These are phyloP conservation scores for Heliconius nattereri DNA, from an alignment of 1,140 invertebrate species.

Conservation along the genomic window DNA sequence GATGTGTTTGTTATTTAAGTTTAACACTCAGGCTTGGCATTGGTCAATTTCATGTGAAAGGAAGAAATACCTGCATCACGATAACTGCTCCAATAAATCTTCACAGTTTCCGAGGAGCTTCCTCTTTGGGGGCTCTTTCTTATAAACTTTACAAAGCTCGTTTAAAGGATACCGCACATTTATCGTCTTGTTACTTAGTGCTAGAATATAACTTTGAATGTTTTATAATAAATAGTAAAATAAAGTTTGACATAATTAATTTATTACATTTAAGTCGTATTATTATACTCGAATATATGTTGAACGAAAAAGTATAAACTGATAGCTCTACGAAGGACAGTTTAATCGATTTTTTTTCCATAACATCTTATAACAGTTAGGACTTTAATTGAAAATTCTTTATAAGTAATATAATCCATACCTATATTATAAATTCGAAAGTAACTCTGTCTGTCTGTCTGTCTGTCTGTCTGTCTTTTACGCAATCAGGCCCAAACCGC, in stretches of 20 bases:
- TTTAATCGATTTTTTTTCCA: no score
- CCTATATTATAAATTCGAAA: no score
- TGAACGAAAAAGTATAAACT: no score
- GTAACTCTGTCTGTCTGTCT: no score
- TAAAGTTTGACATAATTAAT: no score
- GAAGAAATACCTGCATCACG: constrained; percentile 28
- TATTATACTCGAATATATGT: neutral
- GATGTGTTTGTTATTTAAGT: constrained; percentile 3
- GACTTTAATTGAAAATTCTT: no score
- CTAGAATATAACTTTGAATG: neutral
- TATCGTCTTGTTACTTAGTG: constrained; percentile 10
- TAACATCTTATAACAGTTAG: no score
- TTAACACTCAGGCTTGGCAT: constrained; percentile 18
- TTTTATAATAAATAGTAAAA: neutral
- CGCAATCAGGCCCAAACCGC: no score
- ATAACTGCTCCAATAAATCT: constrained; percentile 38
- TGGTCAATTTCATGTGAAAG: constrained; percentile 30
- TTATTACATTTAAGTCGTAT: neutral
- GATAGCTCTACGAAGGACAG: neutral
- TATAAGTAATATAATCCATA: no score
- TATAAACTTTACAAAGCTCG: constrained; percentile 22
- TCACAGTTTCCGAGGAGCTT: constrained; percentile 31
- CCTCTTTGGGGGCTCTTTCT: constrained; percentile 21
- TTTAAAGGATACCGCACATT: constrained; percentile 15
- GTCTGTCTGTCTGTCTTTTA: no score